Percentiles rank a stretch among this genome's conserved stretches.
phyloP scores from a whole-genome alignment of 2,113 vertebrate genomes.

The Corynorhinus townsendii region DNA sequence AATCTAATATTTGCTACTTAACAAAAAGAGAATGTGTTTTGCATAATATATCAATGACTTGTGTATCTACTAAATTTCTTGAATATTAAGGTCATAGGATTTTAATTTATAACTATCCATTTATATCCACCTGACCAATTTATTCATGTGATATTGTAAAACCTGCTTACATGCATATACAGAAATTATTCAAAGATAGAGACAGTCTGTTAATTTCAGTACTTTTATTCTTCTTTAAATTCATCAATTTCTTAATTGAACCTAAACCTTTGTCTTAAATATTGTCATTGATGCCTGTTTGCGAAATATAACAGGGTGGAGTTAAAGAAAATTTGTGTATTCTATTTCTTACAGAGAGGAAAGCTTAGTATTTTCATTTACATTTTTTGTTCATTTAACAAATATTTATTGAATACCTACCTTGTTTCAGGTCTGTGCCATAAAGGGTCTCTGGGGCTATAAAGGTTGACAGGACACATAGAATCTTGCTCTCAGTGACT shows the following conservation, averaged over 20 bases:
- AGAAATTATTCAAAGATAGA: not conserved
- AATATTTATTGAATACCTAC: not conserved
- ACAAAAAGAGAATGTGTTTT: not conserved
- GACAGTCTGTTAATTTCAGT: not conserved
- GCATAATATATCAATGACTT: not conserved
- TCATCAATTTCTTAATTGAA: not conserved
- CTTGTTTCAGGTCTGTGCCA: not conserved
- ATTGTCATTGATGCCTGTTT: not conserved
- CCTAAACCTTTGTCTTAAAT: not conserved
- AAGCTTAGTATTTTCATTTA: not conserved
- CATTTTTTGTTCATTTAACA: not conserved
- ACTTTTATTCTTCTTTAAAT: not conserved
- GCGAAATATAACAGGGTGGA: not conserved
- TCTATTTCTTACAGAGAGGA: not conserved
- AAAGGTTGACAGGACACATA: not conserved
- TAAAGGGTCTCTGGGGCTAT: not conserved
- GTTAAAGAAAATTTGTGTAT: not conserved
- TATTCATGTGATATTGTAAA: not conserved
- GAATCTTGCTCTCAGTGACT: not conserved
- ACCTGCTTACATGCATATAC: not conserved
- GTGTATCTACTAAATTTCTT: not conserved
- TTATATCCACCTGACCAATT: not conserved
- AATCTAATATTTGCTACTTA: not conserved
- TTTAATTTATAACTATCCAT: not conserved
- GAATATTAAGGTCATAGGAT: slow-evolving; percentile 8